phyloP scores from a whole-genome alignment of 2,888 invertebrate genomes.

The Harpagoxenus sublaevis region DNA sequence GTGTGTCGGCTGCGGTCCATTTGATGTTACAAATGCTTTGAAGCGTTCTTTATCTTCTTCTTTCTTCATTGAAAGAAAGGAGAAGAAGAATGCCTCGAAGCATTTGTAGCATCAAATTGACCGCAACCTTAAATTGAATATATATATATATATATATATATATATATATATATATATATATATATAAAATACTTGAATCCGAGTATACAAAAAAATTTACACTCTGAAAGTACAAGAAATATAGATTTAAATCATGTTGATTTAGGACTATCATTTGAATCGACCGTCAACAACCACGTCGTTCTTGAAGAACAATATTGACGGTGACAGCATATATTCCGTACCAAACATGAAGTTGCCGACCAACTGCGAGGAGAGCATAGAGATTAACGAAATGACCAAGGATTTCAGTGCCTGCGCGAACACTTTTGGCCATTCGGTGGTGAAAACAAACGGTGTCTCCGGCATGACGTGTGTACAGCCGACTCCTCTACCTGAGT shows the following conservation, averaged over 20 bases:
- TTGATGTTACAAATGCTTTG: too few relatives aligned
- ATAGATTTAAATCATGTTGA: constrained; percentile 21
- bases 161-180: too few relatives aligned
- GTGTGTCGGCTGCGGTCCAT: too few relatives aligned
- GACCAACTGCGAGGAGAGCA: constrained; percentile 73
- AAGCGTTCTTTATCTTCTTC: too few relatives aligned
- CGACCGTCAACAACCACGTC: constrained; percentile 88
- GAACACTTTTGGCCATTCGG: constrained; percentile 81
- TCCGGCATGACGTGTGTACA: constrained; percentile 70
- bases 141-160: too few relatives aligned
- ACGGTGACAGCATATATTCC: constrained; percentile 75
- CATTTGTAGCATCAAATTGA: too few relatives aligned
- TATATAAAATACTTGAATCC: too few relatives aligned
- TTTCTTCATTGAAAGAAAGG: too few relatives aligned
- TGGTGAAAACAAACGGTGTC: constrained; percentile 72
- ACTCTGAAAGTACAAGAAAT: background rate
- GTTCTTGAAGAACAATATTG: constrained; percentile 78
- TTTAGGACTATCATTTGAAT: constrained; percentile 83
- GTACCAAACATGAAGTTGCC: constrained; percentile 68
- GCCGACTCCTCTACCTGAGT: constrained; percentile 72
- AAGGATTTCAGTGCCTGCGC: constrained; percentile 84
- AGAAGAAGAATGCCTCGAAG: too few relatives aligned
- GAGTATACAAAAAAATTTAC: background rate
- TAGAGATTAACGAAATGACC: constrained; percentile 82
- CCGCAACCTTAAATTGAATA: background rate